A percentile compares a stretch with the other conserved stretches of the same genome.
These are phyloP conservation scores for Lasioglossum figueresi DNA, from an alignment of 2,888 invertebrate species.

Conservation along the genomic window DNA sequence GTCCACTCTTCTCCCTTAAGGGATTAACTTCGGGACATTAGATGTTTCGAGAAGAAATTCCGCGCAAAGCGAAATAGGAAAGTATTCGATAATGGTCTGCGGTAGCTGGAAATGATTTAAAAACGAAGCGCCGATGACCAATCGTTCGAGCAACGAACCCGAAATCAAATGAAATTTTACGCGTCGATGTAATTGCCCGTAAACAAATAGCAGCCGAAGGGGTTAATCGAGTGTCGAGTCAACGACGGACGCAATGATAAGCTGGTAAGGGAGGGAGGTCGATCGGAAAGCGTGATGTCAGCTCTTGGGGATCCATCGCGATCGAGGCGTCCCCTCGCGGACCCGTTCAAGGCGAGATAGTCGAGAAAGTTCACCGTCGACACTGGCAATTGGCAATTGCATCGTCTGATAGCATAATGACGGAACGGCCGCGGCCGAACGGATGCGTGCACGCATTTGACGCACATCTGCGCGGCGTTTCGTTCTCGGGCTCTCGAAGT, in stretches of 20 bases:
- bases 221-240: neutral
- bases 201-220: neutral
- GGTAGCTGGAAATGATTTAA: neutral
- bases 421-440: slow-evolving; percentile 59
- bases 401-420: slow-evolving; percentile 79
- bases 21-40: neutral
- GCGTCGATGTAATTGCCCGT: neutral
- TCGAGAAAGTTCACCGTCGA: slow-evolving; percentile 66
- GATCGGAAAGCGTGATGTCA: slow-evolving; percentile 12
- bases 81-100: neutral
- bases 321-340: neutral
- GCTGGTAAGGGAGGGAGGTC: neutral
- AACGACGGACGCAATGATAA: neutral
- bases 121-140: neutral
- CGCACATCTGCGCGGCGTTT: slow-evolving; percentile 62
- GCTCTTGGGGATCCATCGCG: neutral
- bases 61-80: neutral
- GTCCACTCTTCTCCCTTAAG: neutral
- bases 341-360: slow-evolving; percentile 36
- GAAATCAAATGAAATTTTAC: neutral
- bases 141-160: neutral
- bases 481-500: slow-evolving; percentile 48
- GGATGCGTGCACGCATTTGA: slow-evolving; percentile 68
- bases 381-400: slow-evolving; percentile 77
- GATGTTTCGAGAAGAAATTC: neutral